phyloP scores from a whole-genome alignment of 2,797 vertebrate species.

The Pangasius sanitwongsei region DNA sequence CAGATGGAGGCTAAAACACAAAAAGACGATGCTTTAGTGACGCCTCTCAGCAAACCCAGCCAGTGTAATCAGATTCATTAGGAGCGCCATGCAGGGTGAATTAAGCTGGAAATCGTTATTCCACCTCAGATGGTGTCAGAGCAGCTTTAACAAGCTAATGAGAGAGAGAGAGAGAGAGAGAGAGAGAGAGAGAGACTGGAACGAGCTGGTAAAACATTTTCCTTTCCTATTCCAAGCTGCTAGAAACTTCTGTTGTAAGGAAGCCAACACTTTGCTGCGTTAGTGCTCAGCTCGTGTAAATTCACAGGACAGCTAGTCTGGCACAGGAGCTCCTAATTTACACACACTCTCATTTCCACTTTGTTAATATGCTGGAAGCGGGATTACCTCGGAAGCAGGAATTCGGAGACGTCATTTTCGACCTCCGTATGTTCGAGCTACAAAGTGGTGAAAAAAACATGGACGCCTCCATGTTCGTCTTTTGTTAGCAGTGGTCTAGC shows the following conservation, averaged over 20 bases:
- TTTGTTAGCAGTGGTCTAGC: too few species aligned
- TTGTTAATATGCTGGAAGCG: neutral
- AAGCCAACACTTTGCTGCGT: neutral
- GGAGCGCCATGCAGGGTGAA: slow-evolving; percentile 26
- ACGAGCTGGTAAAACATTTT: neutral
- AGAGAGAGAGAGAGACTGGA: neutral
- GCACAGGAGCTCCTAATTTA: neutral
- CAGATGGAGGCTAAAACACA: neutral
- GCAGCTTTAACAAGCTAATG: neutral
- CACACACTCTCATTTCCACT: neutral
- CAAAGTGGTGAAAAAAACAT: neutral
- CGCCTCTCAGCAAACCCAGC: slow-evolving; percentile 42
- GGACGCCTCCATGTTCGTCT: too few species aligned
- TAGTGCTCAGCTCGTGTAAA: neutral
- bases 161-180: neutral
- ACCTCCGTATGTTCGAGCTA: neutral
- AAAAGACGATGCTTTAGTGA: slow-evolving; percentile 45
- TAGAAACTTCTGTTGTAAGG: neutral
- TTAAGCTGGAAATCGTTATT: slow-evolving; percentile 29
- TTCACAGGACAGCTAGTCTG: neutral
- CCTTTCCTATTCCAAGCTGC: neutral
- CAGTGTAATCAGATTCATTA: slow-evolving; percentile 50
- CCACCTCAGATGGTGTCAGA: slow-evolving; percentile 18
- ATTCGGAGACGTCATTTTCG: neutral
- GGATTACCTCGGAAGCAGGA: neutral